phyloP scores from a whole-genome alignment of 2,113 vertebrate genomes.

The Uria lomvia region DNA sequence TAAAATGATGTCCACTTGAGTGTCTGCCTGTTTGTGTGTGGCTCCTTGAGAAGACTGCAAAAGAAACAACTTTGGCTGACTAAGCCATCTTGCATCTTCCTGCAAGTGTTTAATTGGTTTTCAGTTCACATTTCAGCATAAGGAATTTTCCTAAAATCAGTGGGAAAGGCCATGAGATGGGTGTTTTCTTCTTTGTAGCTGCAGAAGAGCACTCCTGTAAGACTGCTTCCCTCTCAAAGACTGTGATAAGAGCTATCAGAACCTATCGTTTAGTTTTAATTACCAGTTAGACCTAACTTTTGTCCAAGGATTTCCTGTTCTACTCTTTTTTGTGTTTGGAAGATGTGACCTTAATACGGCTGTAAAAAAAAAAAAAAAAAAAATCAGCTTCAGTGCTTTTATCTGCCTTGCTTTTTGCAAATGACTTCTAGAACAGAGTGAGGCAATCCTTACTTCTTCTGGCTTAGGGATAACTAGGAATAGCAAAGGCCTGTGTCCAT shows the following conservation, averaged over 20 bases:
- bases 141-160: neutral
- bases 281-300: neutral
- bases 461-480: neutral
- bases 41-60: neutral
- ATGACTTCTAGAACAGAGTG: neutral
- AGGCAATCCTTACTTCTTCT: neutral
- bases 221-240: neutral
- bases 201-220: fast-evolving
- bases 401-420: neutral
- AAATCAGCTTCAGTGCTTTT: neutral
- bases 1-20: neutral
- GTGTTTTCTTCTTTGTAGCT: neutral
- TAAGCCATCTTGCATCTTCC: neutral
- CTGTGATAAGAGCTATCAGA: neutral
- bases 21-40: neutral
- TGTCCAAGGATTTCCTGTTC: neutral
- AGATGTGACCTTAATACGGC: neutral
- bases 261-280: neutral
- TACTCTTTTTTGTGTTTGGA: neutral
- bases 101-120: neutral
- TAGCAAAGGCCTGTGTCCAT: neutral
- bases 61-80: neutral
- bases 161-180: neutral
- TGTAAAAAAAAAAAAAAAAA: neutral
- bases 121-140: neutral